Base-by-base conservation (phyloP, 2,113 vertebrate species). In the Elephas maximus region DNA sequence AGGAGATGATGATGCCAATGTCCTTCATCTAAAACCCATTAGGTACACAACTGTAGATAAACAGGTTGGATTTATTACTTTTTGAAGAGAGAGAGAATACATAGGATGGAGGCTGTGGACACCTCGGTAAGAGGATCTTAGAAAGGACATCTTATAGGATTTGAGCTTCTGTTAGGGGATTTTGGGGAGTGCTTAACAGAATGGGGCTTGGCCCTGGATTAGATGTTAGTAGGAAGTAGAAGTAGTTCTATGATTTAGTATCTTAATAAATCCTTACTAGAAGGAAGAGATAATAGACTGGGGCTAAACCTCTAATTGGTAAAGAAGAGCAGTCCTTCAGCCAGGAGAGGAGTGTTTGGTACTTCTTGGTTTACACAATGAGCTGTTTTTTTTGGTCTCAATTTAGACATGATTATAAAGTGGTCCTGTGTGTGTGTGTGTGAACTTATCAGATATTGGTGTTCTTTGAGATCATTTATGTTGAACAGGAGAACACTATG, bases 91-190 rank as follows among this genome's bases (percentile, higher is more conserved):
- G 6, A 1, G 2, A 33, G 23, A 53, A 28, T 2, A 51, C 26
- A 11, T 2, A 30, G 6, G 4, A 24, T 41, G 5, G 21, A 8
- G 37, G 4, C 9, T 33, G 2, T 69, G 17, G 26, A 8, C 2
- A 53, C 6, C n/a, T 77, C 2, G 8, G 15, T 78, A 60, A 82
- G 26, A 67, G 20, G 9, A n/a, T 30, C 10, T 74, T 74, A 18
- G 12, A 57, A 91, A 41, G 57, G 2, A 53, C 21, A 81, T 11
- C 26, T 33, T 62, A 21, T 1, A n/a, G 33, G 30, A 79, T 37
- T 93, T 84, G 8, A 24, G 12, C 5, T 95, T 87, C 7, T 45
- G 0, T 69, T 77, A 20, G 12, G 21, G 85, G 28, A 57, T 83
- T 90, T 69, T 20, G 23, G 14, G 1, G 3, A 74, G 4, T 3